phyloP scores from a whole-genome alignment of 2,888 invertebrate genomes.

The Microctonus aethiopoides region DNA sequence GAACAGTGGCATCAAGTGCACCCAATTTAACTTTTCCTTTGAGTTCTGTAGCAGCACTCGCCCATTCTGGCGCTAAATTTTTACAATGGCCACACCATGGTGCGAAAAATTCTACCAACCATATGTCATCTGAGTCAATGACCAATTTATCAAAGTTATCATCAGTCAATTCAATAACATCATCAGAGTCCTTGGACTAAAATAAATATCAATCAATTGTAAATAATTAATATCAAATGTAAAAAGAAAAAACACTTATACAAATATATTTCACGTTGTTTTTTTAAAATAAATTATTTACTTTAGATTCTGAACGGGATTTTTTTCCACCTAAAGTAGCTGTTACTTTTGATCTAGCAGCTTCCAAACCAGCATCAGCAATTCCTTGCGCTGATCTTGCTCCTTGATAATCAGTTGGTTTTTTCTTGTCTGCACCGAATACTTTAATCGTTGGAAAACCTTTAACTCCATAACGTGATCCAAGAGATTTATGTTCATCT shows the following conservation, averaged over 20 bases:
- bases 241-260: slow-evolving; percentile 38
- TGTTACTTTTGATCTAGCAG: slow-evolving; percentile 80
- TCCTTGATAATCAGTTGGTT: slow-evolving; percentile 87
- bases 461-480: slow-evolving; percentile 81
- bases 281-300: background rate
- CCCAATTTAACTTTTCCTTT: slow-evolving; percentile 97
- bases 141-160: slow-evolving; percentile 94
- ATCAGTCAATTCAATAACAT: slow-evolving; percentile 94
- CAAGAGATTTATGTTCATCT: slow-evolving; percentile 86
- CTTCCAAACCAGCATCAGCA: slow-evolving; percentile 85
- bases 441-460: slow-evolving; percentile 98
- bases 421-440: slow-evolving; percentile 85
- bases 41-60: slow-evolving; percentile 90
- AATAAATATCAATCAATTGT: too few species aligned
- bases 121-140: slow-evolving; percentile 91
- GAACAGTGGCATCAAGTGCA: slow-evolving; percentile 94
- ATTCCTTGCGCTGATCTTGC: slow-evolving; percentile 87
- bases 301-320: slow-evolving; percentile 36
- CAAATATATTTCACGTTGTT: slow-evolving; percentile 1
- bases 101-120: slow-evolving; percentile 98
- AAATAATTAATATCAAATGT: too few species aligned
- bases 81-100: slow-evolving; percentile 98
- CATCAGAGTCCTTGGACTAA: slow-evolving; percentile 64
- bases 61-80: slow-evolving; percentile 96
- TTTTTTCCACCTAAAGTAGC: slow-evolving; percentile 75